Percentiles rank a stretch among this genome's conserved stretches.
These are phyloP conservation scores for Brachyhypopomus occidentalis DNA, from an alignment of 2,113 vertebrate species.

Conservation along the genomic window DNA sequence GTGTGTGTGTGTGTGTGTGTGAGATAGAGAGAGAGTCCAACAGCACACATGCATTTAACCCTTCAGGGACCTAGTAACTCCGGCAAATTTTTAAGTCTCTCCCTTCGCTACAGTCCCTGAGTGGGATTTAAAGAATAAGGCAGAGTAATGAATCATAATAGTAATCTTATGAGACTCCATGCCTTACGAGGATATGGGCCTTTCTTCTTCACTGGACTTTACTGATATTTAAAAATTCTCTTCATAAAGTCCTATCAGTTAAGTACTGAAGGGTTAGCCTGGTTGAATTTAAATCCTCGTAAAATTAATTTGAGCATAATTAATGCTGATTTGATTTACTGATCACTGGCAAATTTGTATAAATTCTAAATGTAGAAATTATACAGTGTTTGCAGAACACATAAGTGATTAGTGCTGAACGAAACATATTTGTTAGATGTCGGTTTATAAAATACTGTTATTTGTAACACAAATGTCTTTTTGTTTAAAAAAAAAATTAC, in stretches of 20 bases:
- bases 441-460: neutral
- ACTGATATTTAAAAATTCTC: constrained; percentile 25
- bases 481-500: neutral
- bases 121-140: constrained; percentile 46
- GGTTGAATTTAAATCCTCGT: neutral
- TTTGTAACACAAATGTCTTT: constrained; percentile 2
- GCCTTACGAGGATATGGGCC: neutral
- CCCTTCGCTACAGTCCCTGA: constrained; percentile 39
- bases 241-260: neutral
- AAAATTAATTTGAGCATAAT: neutral
- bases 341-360: neutral
- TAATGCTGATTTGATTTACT: neutral
- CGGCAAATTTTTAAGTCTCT: constrained; percentile 48
- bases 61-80: constrained; percentile 50
- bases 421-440: neutral
- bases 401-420: neutral
- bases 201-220: constrained; percentile 15
- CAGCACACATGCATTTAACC: constrained; percentile 44
- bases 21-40: constrained; percentile 2
- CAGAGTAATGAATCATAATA: constrained; percentile 51
- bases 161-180: constrained; percentile 45
- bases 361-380: neutral
- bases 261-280: neutral
- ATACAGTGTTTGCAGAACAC: neutral
- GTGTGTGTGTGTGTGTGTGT: constrained; percentile 55